These are phyloP conservation scores for Dipodomys merriami DNA, from an alignment of 2,113 vertebrate species.

Conservation along the genomic window DNA sequence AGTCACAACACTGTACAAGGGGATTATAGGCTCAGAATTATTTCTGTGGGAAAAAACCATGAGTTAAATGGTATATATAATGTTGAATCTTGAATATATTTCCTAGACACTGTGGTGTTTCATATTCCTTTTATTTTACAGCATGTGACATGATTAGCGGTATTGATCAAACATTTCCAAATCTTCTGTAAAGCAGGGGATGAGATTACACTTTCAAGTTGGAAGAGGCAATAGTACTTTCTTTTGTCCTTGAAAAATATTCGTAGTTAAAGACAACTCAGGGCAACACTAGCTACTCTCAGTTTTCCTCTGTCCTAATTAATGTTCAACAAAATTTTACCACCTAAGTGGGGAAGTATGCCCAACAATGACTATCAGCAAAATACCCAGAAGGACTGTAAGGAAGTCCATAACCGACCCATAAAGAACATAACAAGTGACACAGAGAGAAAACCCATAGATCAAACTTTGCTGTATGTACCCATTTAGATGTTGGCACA, in stretches of 20 bases:
- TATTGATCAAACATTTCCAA: neutral
- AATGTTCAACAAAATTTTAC: neutral
- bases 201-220: neutral
- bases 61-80: neutral
- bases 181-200: neutral
- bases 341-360: too few relatives aligned
- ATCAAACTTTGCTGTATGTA: neutral
- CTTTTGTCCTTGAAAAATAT: neutral
- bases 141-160: neutral
- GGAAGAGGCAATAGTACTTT: neutral
- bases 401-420: neutral
- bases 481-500: neutral
- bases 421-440: neutral
- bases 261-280: constrained; percentile 7
- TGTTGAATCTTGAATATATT: neutral
- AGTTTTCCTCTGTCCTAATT: neutral
- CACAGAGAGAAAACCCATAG: neutral
- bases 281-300: neutral
- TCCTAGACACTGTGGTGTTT: neutral
- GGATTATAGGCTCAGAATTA: constrained; percentile 12
- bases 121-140: neutral
- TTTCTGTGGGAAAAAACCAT: neutral
- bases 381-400: neutral
- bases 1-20: neutral
- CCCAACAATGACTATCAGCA: neutral